These are phyloP conservation scores for Aphidius ervi DNA, from an alignment of 1,140 invertebrate genomes.

Conservation along the genomic window DNA sequence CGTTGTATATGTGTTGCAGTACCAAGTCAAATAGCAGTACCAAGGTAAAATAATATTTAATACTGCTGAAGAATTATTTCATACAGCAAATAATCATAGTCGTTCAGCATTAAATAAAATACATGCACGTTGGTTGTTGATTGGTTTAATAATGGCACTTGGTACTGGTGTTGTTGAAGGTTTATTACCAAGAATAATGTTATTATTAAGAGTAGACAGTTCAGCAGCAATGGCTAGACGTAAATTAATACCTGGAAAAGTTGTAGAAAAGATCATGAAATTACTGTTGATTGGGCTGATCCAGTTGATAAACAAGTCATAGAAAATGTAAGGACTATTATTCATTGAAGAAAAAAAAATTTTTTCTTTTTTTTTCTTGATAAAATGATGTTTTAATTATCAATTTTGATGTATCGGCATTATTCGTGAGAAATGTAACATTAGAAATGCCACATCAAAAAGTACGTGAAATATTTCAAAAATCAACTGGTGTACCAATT, in stretches of 20 bases:
- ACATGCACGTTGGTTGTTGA: constrained; percentile 94
- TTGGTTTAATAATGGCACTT: constrained; percentile 94
- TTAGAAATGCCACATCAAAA: too few relatives aligned
- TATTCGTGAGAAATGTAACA: constrained; percentile 46
- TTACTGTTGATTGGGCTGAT: constrained; percentile 84
- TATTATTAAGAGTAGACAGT: constrained; percentile 61
- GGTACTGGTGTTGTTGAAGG: constrained; percentile 85
- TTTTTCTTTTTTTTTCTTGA: constrained; percentile 4
- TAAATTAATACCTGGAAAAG: constrained; percentile 67
- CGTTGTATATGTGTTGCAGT: constrained; percentile 88
- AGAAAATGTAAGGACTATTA: constrained; percentile 56
- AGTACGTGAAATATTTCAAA: too few relatives aligned
- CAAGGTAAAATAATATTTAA: constrained; percentile 95
- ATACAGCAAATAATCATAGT: constrained; percentile 96
- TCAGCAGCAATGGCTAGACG: constrained; percentile 77
- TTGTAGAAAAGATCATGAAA: constrained; percentile 68
- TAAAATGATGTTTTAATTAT: constrained; percentile 4
- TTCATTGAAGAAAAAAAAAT: constrained; percentile 11
- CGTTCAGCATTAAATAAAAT: constrained; percentile 90
- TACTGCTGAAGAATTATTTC: constrained; percentile 91
- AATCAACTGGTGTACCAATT: too few relatives aligned
- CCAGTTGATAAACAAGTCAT: constrained; percentile 68
- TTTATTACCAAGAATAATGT: constrained; percentile 78
- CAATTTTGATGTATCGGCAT: constrained; percentile 39
- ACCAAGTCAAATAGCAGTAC: constrained; percentile 83